Evolutionary conservation across 2,797 vertebrate genomes (phyloP), one percentile per base, ranked within the genome.

Genomic region (Odontamblyopus rebecca): DNA sequence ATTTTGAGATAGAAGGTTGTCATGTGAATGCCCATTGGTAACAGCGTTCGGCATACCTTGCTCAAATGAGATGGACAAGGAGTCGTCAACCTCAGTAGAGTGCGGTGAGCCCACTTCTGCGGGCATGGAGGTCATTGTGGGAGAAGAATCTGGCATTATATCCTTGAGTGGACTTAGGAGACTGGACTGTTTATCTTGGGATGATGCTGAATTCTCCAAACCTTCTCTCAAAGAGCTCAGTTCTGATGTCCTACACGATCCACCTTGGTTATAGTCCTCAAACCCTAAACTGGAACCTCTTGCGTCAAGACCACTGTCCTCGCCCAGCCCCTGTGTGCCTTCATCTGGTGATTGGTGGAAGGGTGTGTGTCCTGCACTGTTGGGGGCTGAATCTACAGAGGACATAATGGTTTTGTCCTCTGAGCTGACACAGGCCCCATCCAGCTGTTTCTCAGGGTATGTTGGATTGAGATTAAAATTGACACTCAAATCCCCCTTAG

Each of bases 41-140:
- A 83, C 68, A 7, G 56, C 16, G 0, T 93, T 89, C 0, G 94
- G 94, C 41, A 94, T 85, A 1, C 93, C 91, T 70, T 96, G 96
- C 82, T 98, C 96, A 0, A 95, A 95, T 68, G 96, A 97, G 9
- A 94, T 92, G 0, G 96, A 97, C 0, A 96, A 89, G 0, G 96
- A 96, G 74, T 96, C 94, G 0, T 97, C 96, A 1, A 96, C 95
- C 78, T 97, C 96, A 0, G 96, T 96, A 41, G 96, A 97, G 65
- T 95, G 96, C 0, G 96, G 96, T 0, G 96, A 97, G 12, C 95
- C 93, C 16, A 96, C 93, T 81, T 97, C 96, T 0, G 96, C 95
- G 0, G 95, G 95, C 86, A 97, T 85, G 0, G 96, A 97, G 6
- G 95, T 95, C 72, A 95, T 72, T 0, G 95, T 95, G 6, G 93